Conservation (phyloP, 2,113 vertebrate genomes). For the Elephantulus edwardii region DNA sequence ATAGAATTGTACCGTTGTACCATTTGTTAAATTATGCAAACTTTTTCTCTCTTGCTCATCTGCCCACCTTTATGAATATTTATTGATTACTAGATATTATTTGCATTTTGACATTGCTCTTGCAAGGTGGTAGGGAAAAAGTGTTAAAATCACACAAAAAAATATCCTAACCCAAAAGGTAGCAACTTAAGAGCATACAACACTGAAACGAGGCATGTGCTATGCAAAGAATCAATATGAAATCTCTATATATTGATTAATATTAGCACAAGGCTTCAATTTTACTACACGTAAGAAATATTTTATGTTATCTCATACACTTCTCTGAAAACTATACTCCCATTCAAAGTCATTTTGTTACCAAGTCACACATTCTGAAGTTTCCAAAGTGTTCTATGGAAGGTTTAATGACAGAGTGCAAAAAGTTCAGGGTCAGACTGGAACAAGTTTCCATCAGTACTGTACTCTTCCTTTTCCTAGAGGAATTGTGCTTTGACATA, state of each 20-base stretch:
- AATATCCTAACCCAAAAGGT: neutral
- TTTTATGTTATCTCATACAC: constrained; percentile 26
- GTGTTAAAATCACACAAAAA: neutral
- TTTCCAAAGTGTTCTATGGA: neutral
- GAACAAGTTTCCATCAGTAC: neutral
- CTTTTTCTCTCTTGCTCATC: neutral
- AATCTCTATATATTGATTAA: constrained; percentile 19
- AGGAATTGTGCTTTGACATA: neutral
- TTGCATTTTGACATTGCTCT: neutral
- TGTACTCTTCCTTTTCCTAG: neutral
- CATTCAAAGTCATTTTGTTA: neutral
- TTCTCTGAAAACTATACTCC: neutral
- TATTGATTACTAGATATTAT: neutral
- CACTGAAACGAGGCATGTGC: neutral
- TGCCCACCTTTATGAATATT: neutral
- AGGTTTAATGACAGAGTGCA: neutral
- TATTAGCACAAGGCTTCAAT: neutral
- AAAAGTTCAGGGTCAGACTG: neutral
- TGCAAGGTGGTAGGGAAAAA: neutral
- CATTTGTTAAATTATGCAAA: neutral
- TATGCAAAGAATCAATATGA: neutral
- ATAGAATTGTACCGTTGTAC: neutral
- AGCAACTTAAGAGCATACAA: neutral
- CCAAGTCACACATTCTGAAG: neutral
- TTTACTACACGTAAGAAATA: neutral